Evolutionary conservation across 2,888 invertebrate species (phyloP).

Genomic region (Rotaria socialis): DNA sequence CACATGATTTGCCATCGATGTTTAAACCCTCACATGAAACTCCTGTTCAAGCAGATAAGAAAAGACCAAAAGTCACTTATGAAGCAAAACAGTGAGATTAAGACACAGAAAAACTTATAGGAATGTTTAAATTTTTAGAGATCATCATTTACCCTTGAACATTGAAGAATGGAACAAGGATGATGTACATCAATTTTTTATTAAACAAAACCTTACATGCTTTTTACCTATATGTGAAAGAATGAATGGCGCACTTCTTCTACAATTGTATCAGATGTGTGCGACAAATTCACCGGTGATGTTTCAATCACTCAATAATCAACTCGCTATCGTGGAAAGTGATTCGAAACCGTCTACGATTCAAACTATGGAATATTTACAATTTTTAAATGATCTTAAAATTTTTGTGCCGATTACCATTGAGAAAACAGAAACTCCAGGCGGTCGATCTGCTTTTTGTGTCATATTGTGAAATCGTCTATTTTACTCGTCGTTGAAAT

Average conservation of each 20-base stretch:
- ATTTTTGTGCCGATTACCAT: neutral
- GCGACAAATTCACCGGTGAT: neutral
- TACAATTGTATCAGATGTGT: neutral
- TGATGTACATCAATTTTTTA: neutral
- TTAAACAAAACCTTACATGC: neutral
- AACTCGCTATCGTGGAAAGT: neutral
- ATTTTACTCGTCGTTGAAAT: too few relatives aligned
- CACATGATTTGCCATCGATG: neutral
- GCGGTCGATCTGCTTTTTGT: neutral
- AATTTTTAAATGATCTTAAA: neutral
- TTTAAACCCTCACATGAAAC: neutral
- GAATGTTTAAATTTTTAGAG: neutral
- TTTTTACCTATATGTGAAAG: neutral
- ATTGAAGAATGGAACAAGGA: neutral
- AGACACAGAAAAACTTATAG: neutral
- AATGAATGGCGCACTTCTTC: neutral
- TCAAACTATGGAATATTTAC: neutral
- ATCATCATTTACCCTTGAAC: neutral
- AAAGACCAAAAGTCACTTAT: neutral
- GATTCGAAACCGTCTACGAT: neutral
- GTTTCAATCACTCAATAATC: slow-evolving; percentile 1
- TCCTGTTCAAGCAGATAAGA: neutral
- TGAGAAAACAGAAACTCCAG: neutral
- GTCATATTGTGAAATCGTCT: neutral
- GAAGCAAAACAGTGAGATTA: neutral